Evolutionary conservation across 2,888 invertebrate species (phyloP).

Genomic region (Camponotus fellah): DNA sequence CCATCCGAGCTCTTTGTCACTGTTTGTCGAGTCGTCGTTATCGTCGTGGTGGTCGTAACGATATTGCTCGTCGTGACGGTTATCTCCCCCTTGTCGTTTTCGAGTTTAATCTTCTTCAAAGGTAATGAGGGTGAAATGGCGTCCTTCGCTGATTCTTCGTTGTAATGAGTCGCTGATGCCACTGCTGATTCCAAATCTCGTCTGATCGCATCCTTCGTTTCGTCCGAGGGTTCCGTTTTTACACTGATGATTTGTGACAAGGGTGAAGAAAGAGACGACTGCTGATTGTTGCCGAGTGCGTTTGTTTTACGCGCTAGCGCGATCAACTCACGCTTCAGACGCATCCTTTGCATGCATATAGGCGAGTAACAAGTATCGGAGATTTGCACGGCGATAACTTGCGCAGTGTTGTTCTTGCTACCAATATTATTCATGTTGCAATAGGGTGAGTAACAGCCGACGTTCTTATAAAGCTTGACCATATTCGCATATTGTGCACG

Average conservation of each 20-base stretch:
- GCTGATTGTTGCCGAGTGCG: constrained; percentile 82
- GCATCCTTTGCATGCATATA: constrained; percentile 91
- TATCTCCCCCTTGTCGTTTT: constrained; percentile 85
- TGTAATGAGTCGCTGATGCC: constrained; percentile 89
- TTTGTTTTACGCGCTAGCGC: constrained; percentile 89
- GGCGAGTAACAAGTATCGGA: constrained; percentile 92
- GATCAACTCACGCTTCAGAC: constrained; percentile 90
- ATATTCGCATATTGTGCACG: constrained; percentile 91
- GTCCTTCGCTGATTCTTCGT: constrained; percentile 85
- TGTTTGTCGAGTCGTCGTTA: constrained; percentile 84
- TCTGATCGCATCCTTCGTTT: constrained; percentile 87
- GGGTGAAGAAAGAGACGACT: constrained; percentile 79
- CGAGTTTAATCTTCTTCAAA: constrained; percentile 80
- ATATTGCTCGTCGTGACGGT: constrained; percentile 83
- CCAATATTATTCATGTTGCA: constrained; percentile 88
- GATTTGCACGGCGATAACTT: constrained; percentile 86
- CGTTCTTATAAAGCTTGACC: constrained; percentile 91
- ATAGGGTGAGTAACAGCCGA: constrained; percentile 91
- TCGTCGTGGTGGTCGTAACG: constrained; percentile 85
- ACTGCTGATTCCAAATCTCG: constrained; percentile 89
- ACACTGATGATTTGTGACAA: constrained; percentile 86
- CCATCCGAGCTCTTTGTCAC: constrained; percentile 86
- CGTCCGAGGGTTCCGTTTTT: constrained; percentile 77
- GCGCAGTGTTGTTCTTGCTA: constrained; percentile 82
- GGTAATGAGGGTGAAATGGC: constrained; percentile 56